Evolutionary conservation across 2,113 vertebrate species (phyloP).

Genomic region (Orcinus orca): DNA sequence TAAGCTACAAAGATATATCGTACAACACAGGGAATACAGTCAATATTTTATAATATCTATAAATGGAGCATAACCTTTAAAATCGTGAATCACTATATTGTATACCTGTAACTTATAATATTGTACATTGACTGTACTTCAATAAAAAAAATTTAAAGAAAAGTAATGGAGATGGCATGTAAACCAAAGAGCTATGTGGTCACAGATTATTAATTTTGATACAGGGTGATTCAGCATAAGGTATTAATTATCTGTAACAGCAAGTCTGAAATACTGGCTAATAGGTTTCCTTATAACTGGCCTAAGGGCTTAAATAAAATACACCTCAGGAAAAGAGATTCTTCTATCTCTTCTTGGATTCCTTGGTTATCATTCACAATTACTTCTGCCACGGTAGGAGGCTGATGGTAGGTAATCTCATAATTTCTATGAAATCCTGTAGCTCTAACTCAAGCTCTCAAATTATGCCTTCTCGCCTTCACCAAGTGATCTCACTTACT

Average conservation of each 20-base stretch:
- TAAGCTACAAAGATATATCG: not conserved
- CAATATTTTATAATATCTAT: not conserved
- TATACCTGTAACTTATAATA: not conserved
- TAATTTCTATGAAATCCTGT: not conserved
- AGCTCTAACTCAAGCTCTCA: not conserved
- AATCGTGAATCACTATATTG: not conserved
- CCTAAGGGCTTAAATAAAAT: not conserved
- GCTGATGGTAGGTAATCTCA: not conserved
- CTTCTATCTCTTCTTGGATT: not conserved
- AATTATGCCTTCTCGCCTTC: not conserved
- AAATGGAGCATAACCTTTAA: not conserved
- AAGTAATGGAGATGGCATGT: not conserved
- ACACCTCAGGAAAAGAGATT: not conserved
- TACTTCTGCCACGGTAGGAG: not conserved
- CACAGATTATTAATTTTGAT: not conserved
- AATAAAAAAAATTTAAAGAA: not conserved
- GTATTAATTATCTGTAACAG: conserved; percentile 5
- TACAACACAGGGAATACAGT: not conserved
- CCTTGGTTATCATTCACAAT: not conserved
- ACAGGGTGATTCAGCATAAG: not conserved
- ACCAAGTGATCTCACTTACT: not conserved
- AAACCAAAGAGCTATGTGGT: not conserved
- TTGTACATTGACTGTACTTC: not conserved
- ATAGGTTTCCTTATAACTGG: not conserved
- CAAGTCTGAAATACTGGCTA: not conserved